Conservation (phyloP, 1,140 invertebrate species). For the Tetramorium parvispinum region DNA sequence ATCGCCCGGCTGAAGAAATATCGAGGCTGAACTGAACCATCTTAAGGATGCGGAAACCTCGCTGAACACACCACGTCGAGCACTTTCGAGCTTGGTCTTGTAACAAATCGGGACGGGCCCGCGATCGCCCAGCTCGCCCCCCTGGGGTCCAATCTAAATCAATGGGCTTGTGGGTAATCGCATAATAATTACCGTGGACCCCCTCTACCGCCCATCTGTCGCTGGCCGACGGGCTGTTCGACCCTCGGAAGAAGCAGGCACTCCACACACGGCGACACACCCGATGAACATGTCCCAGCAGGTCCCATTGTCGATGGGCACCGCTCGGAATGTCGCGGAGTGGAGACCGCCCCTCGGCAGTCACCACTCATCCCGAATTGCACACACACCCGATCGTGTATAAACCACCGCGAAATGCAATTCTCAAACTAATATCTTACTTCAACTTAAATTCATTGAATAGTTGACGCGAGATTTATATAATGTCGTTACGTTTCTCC, state of each 20-base stretch:
- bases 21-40: not conserved
- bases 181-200: conserved; percentile 85
- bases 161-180: conserved; percentile 86
- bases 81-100: conserved; percentile 52
- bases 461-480: not conserved
- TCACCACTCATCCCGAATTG: conserved; percentile 13
- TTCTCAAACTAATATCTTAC: conserved; percentile 28
- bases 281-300: conserved; percentile 80
- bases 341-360: conserved; percentile 12
- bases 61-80: not conserved
- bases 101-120: conserved; percentile 69
- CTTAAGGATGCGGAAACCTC: not conserved
- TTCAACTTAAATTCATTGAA: not conserved
- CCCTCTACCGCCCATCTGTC: conserved; percentile 84
- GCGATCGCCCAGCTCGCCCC: conserved; percentile 61
- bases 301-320: conserved; percentile 82
- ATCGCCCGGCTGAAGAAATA: too few relatives aligned
- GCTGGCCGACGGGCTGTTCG: conserved; percentile 77
- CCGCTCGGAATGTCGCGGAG: conserved; percentile 67
- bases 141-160: conserved; percentile 84
- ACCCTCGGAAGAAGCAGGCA: conserved; percentile 74
- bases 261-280: conserved; percentile 72
- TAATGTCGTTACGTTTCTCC: not conserved
- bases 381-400: conserved; percentile 22
- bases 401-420: conserved; percentile 24